These are phyloP conservation scores for Periophthalmus magnuspinnatus DNA, from an alignment of 2,797 vertebrate genomes.

Conservation along the genomic window DNA sequence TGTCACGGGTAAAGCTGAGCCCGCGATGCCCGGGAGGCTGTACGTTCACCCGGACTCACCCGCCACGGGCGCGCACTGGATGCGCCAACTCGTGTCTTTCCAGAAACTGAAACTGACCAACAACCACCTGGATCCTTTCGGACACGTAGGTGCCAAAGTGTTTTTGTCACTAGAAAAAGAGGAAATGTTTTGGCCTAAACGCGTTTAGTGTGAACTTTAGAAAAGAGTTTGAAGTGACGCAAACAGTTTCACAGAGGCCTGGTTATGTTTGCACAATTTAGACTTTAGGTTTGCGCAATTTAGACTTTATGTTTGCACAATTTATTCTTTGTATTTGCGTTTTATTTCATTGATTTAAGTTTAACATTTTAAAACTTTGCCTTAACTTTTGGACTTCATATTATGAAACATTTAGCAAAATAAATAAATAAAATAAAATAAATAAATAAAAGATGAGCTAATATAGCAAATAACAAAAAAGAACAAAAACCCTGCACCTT, in stretches of 20 bases:
- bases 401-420: no score
- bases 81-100: slow-evolving; percentile 94
- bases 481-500: no score
- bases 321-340: not conserved
- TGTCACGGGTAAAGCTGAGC: slow-evolving; percentile 93
- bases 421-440: no score
- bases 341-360: slow-evolving; percentile 5
- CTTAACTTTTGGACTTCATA: no score
- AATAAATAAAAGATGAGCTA: no score
- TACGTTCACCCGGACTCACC: slow-evolving; percentile 96
- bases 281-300: no score
- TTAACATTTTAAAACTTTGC: not conserved
- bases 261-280: no score
- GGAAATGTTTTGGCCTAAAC: not conserved
- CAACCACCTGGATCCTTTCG: slow-evolving; percentile 97
- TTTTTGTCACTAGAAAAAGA: not conserved
- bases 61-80: slow-evolving; percentile 93
- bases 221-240: not conserved
- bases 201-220: not conserved
- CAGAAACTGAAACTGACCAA: slow-evolving; percentile 98
- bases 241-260: not conserved
- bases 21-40: slow-evolving; percentile 92
- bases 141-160: slow-evolving; percentile 83
- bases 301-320: no score
- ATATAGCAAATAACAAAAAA: no score